Evolutionary conservation across 1,140 invertebrate genomes (phyloP).

Genomic region (Ganaspis sp.): DNA sequence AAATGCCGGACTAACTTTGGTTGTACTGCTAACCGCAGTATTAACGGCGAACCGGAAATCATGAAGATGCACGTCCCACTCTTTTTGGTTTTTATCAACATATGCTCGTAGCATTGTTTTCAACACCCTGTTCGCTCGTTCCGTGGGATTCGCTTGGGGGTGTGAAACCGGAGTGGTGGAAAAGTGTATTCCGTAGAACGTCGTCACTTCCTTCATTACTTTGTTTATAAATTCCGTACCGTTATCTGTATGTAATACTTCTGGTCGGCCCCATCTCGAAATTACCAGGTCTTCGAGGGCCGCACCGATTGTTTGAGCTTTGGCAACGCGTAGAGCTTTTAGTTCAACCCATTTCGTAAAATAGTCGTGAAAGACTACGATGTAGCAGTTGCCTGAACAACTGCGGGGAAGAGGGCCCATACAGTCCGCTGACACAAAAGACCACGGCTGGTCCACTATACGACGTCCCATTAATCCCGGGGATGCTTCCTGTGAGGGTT

Average conservation of each 20-base stretch:
- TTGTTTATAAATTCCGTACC: constrained; percentile 39
- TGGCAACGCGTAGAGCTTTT: constrained; percentile 14
- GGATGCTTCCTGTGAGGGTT: constrained; percentile 14
- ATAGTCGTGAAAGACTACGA: constrained; percentile 31
- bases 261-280: constrained; percentile 27
- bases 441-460: constrained; percentile 32
- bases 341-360: constrained; percentile 35
- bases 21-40: constrained; percentile 53
- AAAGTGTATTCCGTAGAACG: constrained; percentile 53
- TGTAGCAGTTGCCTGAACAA: not conserved
- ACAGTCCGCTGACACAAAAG: not conserved
- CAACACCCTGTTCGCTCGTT: constrained; percentile 69
- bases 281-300: constrained; percentile 9
- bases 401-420: not conserved
- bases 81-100: constrained; percentile 60
- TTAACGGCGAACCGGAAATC: constrained; percentile 59
- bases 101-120: constrained; percentile 66
- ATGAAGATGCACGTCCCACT: constrained; percentile 58
- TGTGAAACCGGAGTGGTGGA: constrained; percentile 63
- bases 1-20: constrained; percentile 61
- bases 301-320: not conserved
- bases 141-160: constrained; percentile 66
- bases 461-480: constrained; percentile 33
- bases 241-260: constrained; percentile 45
- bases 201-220: not conserved